Evolutionary conservation across 2,113 vertebrate genomes (phyloP), one percentile per base, ranked within the genome.

Genomic region (Romanogobio albipinnatus): DNA sequence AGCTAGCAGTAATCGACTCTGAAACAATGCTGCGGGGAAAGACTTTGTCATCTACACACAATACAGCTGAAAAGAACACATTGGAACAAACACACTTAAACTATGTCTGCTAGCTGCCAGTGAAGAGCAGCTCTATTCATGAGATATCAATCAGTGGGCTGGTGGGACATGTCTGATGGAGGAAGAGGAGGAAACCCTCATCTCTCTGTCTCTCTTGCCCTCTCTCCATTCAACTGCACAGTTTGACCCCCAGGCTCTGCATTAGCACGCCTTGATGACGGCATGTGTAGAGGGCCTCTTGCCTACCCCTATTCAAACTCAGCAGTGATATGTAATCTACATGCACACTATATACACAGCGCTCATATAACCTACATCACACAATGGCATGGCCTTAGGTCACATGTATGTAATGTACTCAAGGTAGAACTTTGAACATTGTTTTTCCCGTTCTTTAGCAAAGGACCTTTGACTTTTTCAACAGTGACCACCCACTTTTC

Each of bases 61-160:
- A 93, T 90, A 81, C 85, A 47, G 88, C 88, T 89, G 62, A 93
- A 93, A 91, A 90, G 88, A 89, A 87, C 87, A 89, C 86, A 91
- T 85, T 89, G 86, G 89, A 90, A 86, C 80, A 84, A 89, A 87
- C 89, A 71, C 84, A 89, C 87, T 90, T 93, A 86, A 89, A 86
- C 88, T 92, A 90, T 26, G n/a, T 87, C 68, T 29, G 24, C 75
- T 70, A 87, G 89, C 90, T 85, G 84, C 76, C 79, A 88, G 87
- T 86, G 76, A 86, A 89, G 83, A 81, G 89, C 85, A 88, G 85
- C 82, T 86, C 91, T 89, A 88, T 92, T 92, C 90, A 94, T 36
- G 84, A 71, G 33, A 84, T 87, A 92, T 89, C 89, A 87, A 92
- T 91, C 86, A 76, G 71, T 89, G 86, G 80, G 73, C 82, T 70